Evolutionary conservation across 2,113 vertebrate species (phyloP).

Genomic region (Anarhynchus alexandrinus): DNA sequence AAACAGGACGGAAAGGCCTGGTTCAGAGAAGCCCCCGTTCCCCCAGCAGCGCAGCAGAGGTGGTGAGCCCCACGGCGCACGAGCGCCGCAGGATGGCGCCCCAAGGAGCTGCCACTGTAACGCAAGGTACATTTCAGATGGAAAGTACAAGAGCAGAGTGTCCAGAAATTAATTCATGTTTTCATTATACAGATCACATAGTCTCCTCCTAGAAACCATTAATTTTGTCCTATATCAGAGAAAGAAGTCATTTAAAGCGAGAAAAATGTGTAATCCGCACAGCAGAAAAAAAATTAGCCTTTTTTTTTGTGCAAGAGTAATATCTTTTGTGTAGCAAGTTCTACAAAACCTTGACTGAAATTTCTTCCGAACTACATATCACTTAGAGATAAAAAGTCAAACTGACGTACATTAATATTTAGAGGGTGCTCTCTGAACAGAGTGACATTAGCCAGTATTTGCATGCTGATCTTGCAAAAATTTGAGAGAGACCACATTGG

Average conservation of each 20-base stretch:
- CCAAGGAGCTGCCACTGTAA: not conserved
- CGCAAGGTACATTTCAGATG: not conserved
- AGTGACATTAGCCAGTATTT: not conserved
- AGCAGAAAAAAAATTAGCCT: not conserved
- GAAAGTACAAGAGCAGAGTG: not conserved
- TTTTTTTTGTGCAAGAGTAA: not conserved
- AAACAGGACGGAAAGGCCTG: not conserved
- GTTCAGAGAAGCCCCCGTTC: not conserved
- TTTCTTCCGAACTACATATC: not conserved
- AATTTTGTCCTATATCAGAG: not conserved
- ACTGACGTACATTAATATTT: conserved; percentile 5
- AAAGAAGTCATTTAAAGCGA: not conserved
- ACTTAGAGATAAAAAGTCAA: not conserved
- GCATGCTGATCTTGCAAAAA: conserved; percentile 43
- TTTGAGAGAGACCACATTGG: not conserved
- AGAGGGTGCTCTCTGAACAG: not conserved
- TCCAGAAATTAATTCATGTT: not conserved
- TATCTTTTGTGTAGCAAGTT: not conserved
- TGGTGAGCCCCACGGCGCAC: not conserved
- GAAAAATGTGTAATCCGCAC: not conserved
- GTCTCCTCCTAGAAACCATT: not conserved
- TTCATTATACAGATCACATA: not conserved
- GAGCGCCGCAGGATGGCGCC: not conserved
- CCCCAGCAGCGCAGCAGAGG: not conserved
- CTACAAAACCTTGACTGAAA: not conserved